Evolutionary conservation across 2,888 invertebrate genomes (phyloP), one percentile per base, ranked within the genome.

Genomic region (Thereva unica): DNA sequence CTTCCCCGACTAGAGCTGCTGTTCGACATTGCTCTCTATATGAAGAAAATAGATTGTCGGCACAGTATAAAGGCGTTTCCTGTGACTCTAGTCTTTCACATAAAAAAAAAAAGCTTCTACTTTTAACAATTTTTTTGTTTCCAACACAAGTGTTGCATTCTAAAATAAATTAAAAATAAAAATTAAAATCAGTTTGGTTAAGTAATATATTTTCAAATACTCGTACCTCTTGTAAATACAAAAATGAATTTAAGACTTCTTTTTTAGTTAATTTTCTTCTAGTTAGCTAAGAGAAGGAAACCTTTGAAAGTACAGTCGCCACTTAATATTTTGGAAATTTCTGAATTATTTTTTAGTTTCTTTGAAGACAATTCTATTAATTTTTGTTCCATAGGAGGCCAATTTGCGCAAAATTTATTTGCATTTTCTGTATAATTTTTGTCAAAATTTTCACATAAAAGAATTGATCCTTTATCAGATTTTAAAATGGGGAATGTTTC

Each of bases 381-480:
- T 45, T 45, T 45, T 45, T 45, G 45, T 45, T 45, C 45, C 9
- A 45, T 45, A 45, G 9, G 45, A 10, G 10, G 5, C 9, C 45
- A 4, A n/a, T 4, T 45, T 9, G 9, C 10, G 10, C 9, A 45
- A 6, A 45, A 45, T 45, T 7, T 45, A 45, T 45, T 45, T 5
- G 4, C 45, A 45, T 45, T 45, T 45, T 45, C 45, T 4, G 10
- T 45, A 10, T 6, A 45, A 4, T 4, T 45, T 45, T 45, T 45
- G 45, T 45, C 45, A 9, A 45, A 45, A 9, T 45, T 10, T 45
- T 45, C 45, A 9, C 45, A 45, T 10, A 45, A 45, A 4, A 45
- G 45, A 45, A 45, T 45, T 10, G 45, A 45, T 45, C 45, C 9
- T 45, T 45, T 45, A 45, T 45, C 45, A 45, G 45, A 45, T 45